Conservation (phyloP, 2,888 invertebrate genomes). For the Pyralis farinalis region DNA sequence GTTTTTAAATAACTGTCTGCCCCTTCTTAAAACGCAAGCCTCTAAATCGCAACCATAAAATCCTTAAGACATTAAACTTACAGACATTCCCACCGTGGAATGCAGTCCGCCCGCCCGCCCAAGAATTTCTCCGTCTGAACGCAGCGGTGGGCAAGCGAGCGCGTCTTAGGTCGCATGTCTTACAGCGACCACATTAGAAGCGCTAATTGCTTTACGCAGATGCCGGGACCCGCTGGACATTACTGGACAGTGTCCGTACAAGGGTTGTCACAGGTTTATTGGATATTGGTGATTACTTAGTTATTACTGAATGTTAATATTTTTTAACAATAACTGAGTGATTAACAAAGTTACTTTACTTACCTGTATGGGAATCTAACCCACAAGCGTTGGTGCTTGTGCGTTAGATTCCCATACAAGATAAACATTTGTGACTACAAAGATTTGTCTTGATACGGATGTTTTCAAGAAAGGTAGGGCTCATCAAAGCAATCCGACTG, state of each 20-base stretch:
- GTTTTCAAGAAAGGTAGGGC: too few species aligned
- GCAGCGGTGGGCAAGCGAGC: constrained; percentile 17
- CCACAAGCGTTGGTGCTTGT: too few species aligned
- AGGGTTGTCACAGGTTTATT: constrained; percentile 18
- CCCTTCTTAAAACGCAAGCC: neutral
- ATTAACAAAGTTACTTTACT: too few species aligned
- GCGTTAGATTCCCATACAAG: too few species aligned
- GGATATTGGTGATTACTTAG: too few species aligned
- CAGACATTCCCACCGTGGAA: constrained; percentile 49
- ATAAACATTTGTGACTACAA: too few species aligned
- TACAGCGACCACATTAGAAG: constrained; percentile 57
- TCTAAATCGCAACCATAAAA: constrained; percentile 34
- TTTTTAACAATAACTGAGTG: too few species aligned
- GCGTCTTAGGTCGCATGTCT: constrained; percentile 29
- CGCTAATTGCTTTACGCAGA: constrained; percentile 73
- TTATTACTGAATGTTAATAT: too few species aligned
- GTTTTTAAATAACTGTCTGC: neutral
- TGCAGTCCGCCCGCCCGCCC: constrained; percentile 23
- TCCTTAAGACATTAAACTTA: constrained; percentile 53
- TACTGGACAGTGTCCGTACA: constrained; percentile 30
- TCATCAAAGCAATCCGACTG: too few species aligned
- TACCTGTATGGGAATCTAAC: too few species aligned
- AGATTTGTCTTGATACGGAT: too few species aligned
- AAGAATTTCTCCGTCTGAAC: constrained; percentile 35
- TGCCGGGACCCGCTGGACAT: constrained; percentile 36